phyloP scores from a whole-genome alignment of 1,140 invertebrate species.

The Pogonomyrmex barbatus region DNA sequence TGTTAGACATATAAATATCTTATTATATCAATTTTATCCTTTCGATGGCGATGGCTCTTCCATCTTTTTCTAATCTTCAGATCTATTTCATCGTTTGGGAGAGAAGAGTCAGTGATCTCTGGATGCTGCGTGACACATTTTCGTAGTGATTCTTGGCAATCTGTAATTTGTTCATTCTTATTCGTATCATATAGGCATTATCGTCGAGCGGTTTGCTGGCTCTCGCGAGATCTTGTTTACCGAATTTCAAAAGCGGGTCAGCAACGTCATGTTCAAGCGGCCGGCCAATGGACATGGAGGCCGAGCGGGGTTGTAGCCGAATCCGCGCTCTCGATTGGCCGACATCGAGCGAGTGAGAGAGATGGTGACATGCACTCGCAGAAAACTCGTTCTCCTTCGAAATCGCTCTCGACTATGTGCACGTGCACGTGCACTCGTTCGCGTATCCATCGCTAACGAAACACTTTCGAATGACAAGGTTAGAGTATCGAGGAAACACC shows the following conservation, averaged over 20 bases:
- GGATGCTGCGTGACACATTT: neutral
- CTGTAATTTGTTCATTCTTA: neutral
- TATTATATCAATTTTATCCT: neutral
- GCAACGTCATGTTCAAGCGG: slow-evolving; percentile 19
- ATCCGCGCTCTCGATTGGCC: slow-evolving; percentile 15
- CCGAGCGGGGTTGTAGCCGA: slow-evolving; percentile 15
- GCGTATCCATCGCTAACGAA: slow-evolving; percentile 14
- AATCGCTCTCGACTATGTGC: slow-evolving; percentile 2
- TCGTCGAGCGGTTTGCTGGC: slow-evolving; percentile 6
- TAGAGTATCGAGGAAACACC: neutral
- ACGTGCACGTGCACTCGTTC: slow-evolving; percentile 33
- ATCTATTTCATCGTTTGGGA: neutral
- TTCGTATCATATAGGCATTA: neutral
- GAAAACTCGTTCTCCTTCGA: slow-evolving; percentile 54
- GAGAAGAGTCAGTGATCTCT: neutral
- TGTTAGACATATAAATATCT: neutral
- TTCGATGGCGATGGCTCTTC: neutral
- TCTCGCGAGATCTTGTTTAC: slow-evolving; percentile 46
- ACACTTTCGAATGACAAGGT: slow-evolving; percentile 54
- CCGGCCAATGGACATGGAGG: slow-evolving; percentile 5
- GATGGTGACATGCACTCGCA: neutral
- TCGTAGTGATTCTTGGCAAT: neutral
- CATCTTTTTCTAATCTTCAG: neutral
- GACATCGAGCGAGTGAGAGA: neutral
- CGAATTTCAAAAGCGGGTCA: slow-evolving; percentile 51